Base-by-base conservation (phyloP, 2,113 vertebrate genomes). In the Lycaon pictus region DNA sequence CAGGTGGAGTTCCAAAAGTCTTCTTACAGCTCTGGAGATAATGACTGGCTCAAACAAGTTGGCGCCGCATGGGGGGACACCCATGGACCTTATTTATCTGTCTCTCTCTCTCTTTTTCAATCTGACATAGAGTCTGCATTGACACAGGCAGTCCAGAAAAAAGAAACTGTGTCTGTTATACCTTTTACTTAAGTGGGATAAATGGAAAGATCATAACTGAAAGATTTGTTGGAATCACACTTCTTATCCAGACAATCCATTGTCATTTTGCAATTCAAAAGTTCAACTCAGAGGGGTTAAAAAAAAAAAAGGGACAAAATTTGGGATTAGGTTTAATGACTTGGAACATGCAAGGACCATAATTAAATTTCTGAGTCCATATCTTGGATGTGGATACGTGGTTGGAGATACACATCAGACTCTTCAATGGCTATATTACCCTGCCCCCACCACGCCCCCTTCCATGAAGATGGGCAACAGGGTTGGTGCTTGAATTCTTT, bases 1-100 rank as follows among this genome's bases (percentile, higher is more conserved):
- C 88, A 27, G 76, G 48, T 93, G 6, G 89, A 84, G 88, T 97
- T 88, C 80, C 97, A 91, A 35, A 79, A 74, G n/a, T 19, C 97
- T 97, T 97, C 98, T 98, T 98, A 96, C 43, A 97, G 97, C 98
- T 97, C 96, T 93, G 81, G 87, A 96, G 98, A 98, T 98, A 98
- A 97, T 79, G 80, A 87, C 95, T 72, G 76, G 53, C 51, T 79
- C 98, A 95, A 97, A 98, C 97, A 98, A 97, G 93, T 22, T 92
- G 97, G 79, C 2, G 8, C 90, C 81, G 20, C 94, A 1, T 6
- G 16, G 88, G 16, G 86, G 80, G 94, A 2, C 88, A 76, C 85
- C 94, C 69, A 55, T 22, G 79, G 80, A 29, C n/a, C 97, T 81
- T 88, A 56, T 90, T 25, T 3, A 63, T 97, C 74, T 77, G 15